These are phyloP conservation scores for Cygnus atratus DNA, from an alignment of 2,113 vertebrate genomes.

Conservation along the genomic window DNA sequence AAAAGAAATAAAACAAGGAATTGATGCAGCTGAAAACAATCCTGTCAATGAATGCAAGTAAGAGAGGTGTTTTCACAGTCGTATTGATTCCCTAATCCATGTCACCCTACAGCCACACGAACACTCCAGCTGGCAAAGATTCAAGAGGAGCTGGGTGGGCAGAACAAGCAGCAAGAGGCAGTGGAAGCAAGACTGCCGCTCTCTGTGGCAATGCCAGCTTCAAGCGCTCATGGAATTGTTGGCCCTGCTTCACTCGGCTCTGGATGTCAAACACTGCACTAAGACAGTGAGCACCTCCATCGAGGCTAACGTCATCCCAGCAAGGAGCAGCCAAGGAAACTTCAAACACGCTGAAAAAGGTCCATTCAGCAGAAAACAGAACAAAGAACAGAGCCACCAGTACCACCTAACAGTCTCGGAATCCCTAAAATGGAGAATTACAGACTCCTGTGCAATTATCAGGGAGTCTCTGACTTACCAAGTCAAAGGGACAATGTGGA, in stretches of 20 bases:
- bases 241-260: neutral
- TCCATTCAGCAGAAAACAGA: neutral
- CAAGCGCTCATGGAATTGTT: neutral
- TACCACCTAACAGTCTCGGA: rapidly evolving
- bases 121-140: neutral
- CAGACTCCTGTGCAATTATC: neutral
- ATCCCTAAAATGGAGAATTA: neutral
- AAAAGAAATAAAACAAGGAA: neutral
- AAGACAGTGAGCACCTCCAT: neutral
- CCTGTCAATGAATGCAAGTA: neutral
- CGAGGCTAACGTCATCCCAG: neutral
- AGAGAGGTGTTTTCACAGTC: neutral
- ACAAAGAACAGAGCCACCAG: neutral
- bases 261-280: neutral
- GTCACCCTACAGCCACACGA: neutral
- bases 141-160: neutral
- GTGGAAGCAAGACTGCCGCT: neutral
- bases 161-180: neutral
- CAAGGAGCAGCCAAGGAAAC: neutral
- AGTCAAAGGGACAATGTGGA: neutral
- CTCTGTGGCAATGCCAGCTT: neutral
- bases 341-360: neutral
- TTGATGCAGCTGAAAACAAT: neutral
- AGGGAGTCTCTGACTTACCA: neutral
- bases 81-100: neutral